A percentile compares a stretch with the other conserved stretches of the same genome.
Conservation (phyloP, 2,113 vertebrate genomes). For the Carassius gibelio region DNA sequence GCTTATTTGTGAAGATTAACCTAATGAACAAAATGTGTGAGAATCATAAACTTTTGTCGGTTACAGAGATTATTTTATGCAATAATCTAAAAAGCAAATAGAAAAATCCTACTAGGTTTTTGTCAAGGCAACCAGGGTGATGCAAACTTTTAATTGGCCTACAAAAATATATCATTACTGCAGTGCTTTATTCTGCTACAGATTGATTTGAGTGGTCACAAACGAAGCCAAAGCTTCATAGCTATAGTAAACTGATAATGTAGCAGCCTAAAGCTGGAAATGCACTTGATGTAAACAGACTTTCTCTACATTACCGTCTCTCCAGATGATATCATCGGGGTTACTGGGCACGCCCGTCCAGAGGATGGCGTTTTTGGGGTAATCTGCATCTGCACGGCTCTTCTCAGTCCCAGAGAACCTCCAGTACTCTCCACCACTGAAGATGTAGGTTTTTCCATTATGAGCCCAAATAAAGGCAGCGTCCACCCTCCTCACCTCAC, state of each 20-base stretch:
- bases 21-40: too few species aligned
- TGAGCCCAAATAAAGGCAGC: slow-evolving; percentile 86
- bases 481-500: slow-evolving; percentile 68
- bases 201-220: too few species aligned
- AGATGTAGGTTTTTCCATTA: slow-evolving; percentile 87
- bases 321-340: slow-evolving; percentile 83
- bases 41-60: too few species aligned
- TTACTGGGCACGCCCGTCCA: slow-evolving; percentile 79
- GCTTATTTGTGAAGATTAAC: too few species aligned
- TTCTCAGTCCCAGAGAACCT: slow-evolving; percentile 73
- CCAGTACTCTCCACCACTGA: slow-evolving; percentile 81
- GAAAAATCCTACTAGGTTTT: too few species aligned
- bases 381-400: slow-evolving; percentile 67
- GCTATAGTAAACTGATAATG: too few species aligned
- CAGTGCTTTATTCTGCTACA: background rate
- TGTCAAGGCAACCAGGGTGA: too few species aligned
- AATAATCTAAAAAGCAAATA: too few species aligned
- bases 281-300: background rate
- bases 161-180: background rate
- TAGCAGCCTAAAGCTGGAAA: too few species aligned
- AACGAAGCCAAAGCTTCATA: too few species aligned
- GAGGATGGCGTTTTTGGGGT: slow-evolving; percentile 75
- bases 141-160: too few species aligned
- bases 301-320: slow-evolving; percentile 64
- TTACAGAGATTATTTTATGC: too few species aligned